Base-by-base conservation (phyloP, 2,888 invertebrate species). In the Dasysyrphus tricinctus region DNA sequence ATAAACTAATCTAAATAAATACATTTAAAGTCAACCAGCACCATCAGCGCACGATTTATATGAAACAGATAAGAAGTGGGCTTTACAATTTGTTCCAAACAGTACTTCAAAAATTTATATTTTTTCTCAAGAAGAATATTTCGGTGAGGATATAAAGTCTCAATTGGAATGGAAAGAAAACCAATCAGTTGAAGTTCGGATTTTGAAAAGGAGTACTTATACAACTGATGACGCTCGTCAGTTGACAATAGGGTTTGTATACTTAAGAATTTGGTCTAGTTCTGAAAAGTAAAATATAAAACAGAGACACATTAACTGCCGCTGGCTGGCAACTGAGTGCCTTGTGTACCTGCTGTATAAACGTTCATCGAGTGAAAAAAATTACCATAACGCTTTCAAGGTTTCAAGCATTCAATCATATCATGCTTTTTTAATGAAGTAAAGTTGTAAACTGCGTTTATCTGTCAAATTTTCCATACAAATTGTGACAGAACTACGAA, bases 161-260 rank as follows among this genome's bases (percentile, higher is more conserved):
- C 96, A 96, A 89, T 95, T 95, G 88, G 93, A 94, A 2, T 96
- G 96, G 96, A 94, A 95, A 57, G 94, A 90, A 69, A 90, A 89
- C 42, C 90, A 92, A 82, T 80, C 90, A 0, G 91, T 91, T 3
- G 92, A 92, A 80, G 90, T 92, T 14, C 89, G 93, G 5, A 92
- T 96, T 90, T 95, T 95, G 0, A 95, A 96, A 32, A 96, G 96
- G 89, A 95, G 96, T 90, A 96, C 96, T 0, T 96, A 96, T 90
- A 96, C 96, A 0, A 96, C 96, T 0, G 94, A 94, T 78, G 96
- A 96, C 90, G 96, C 96, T 0, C 93, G 94, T 0, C 96, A 96
- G 89, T 92, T 97, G 57, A 93, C 93, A 1, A 93, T 94, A 59
- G 91, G 91, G 90, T 91, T 88, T 76, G 70, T 69, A 65, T 51